These are phyloP conservation scores for Alviniconcha strummeri DNA, from an alignment of 2,888 invertebrate genomes.

Conservation along the genomic window DNA sequence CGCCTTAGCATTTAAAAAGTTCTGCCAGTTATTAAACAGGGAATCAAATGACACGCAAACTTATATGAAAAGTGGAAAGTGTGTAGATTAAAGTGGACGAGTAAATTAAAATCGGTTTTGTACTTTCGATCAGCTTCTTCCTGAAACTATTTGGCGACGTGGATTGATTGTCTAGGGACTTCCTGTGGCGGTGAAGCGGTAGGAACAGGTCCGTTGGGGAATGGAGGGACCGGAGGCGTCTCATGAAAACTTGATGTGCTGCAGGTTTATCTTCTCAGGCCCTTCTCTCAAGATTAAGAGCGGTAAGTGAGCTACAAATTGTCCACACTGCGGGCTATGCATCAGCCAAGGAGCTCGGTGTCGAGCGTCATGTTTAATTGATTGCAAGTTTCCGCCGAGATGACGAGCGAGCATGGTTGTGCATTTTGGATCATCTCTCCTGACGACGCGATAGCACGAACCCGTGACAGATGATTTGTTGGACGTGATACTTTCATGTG, in stretches of 20 bases:
- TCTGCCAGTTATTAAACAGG: no score
- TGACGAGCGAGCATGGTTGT: constrained; percentile 10
- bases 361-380: constrained; percentile 22
- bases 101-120: no score
- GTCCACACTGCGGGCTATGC: neutral
- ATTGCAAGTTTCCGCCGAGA: neutral
- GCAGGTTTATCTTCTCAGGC: neutral
- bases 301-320: constrained; percentile 23
- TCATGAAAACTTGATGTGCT: constrained; percentile 30
- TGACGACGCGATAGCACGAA: constrained; percentile 17
- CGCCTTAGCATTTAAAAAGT: neutral
- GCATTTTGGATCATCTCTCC: constrained; percentile 15
- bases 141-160: constrained; percentile 14
- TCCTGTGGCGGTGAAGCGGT: constrained; percentile 25
- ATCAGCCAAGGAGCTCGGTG: neutral
- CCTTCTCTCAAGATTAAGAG: neutral
- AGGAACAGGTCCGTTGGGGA: constrained; percentile 19
- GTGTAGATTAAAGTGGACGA: no score
- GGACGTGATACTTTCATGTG: constrained; percentile 6
- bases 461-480: constrained; percentile 11
- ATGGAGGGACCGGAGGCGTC: neutral
- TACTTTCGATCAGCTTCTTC: no score
- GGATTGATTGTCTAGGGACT: neutral
- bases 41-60: neutral
- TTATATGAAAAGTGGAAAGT: neutral